These are phyloP conservation scores for Chaetoderma sp. DNA, from an alignment of 2,888 invertebrate genomes.

Conservation along the genomic window DNA sequence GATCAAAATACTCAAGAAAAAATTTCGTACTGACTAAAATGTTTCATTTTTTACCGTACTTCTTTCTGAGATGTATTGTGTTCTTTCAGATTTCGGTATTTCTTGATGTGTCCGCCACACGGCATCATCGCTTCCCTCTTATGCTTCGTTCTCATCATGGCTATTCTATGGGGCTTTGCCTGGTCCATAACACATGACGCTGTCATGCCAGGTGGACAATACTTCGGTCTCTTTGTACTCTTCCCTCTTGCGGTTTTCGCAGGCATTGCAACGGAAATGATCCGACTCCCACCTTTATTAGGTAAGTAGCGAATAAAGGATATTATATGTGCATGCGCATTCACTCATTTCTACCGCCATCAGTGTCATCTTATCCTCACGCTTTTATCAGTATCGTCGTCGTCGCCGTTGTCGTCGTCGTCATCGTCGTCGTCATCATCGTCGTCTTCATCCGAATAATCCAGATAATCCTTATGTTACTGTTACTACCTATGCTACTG, in stretches of 20 bases:
- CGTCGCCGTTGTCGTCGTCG: too few species aligned
- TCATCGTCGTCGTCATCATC: too few species aligned
- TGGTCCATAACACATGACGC: slow-evolving; percentile 27
- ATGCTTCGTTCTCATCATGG: slow-evolving; percentile 16
- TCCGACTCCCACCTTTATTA: slow-evolving; percentile 38
- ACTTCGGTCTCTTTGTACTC: slow-evolving; percentile 40
- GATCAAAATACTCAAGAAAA: too few species aligned
- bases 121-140: slow-evolving; percentile 65
- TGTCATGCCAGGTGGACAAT: slow-evolving; percentile 40
- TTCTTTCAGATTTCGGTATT: slow-evolving; percentile 17
- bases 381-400: too few species aligned
- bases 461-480: too few species aligned
- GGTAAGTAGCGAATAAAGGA: too few species aligned
- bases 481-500: too few species aligned
- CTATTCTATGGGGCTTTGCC: slow-evolving; percentile 24
- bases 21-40: too few species aligned
- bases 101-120: slow-evolving; percentile 40
- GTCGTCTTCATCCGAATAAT: too few species aligned
- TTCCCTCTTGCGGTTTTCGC: slow-evolving; percentile 29
- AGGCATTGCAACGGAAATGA: slow-evolving; percentile 24
- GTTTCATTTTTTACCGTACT: too few species aligned
- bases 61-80: too few species aligned
- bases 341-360: not conserved
- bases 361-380: not conserved
- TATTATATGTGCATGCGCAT: not conserved